Conservation (phyloP, 2,113 vertebrate genomes). For the Vulpes lagopus region DNA sequence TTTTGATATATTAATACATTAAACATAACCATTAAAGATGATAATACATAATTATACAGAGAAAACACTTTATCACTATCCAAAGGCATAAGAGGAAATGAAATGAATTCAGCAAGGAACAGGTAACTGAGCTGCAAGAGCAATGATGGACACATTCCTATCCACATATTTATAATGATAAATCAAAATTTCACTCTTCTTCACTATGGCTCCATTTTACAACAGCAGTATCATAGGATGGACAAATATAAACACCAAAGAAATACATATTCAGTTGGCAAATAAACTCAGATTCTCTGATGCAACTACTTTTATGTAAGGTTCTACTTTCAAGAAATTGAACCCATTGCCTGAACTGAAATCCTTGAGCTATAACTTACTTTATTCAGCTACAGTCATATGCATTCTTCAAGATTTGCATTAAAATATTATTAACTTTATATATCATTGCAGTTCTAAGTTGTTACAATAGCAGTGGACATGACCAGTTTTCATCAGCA, state of each 20-base stretch:
- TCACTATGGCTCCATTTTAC: background rate
- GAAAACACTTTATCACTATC: background rate
- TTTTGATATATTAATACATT: background rate
- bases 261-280: background rate
- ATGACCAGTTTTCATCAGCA: background rate
- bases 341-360: background rate
- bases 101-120: background rate
- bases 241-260: background rate
- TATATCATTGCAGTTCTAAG: background rate
- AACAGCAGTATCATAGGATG: background rate
- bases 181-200: background rate
- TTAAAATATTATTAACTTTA: background rate
- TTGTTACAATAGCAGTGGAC: background rate
- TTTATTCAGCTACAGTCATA: background rate
- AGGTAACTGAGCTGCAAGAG: background rate
- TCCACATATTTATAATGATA: background rate
- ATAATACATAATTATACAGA: background rate
- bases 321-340: background rate
- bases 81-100: background rate
- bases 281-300: background rate
- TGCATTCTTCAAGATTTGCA: background rate
- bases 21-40: background rate
- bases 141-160: background rate
- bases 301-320: background rate
- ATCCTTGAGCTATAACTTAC: background rate